Conservation (phyloP, 30 jellyfish, hydroid and myxozoan genomes). For the Sanderia malayensis region DNA sequence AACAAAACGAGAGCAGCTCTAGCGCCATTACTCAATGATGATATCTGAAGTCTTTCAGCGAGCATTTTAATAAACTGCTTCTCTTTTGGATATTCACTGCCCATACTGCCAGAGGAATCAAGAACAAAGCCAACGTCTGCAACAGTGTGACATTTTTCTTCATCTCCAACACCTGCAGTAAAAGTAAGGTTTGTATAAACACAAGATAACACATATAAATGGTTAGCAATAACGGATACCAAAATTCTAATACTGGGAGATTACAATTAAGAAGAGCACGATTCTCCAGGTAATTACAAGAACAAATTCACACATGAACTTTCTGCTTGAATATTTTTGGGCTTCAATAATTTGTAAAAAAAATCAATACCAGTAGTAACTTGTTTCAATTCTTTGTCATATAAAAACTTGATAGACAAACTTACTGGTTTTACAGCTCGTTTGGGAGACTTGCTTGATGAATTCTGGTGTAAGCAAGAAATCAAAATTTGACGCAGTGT, state of each 20-base stretch:
- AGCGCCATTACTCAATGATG: background rate
- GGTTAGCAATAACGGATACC: too few relatives aligned
- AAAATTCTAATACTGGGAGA: too few relatives aligned
- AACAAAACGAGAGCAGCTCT: constrained; percentile 55
- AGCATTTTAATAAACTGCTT: constrained; percentile 10
- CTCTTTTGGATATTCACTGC: background rate
- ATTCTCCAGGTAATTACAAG: too few relatives aligned
- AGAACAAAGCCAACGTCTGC: constrained; percentile 40
- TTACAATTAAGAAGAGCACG: too few relatives aligned
- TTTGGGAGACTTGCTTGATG: constrained; percentile 3
- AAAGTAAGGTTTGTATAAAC: background rate
- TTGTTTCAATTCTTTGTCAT: too few relatives aligned
- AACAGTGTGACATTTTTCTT: background rate
- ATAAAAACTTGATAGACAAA: too few relatives aligned
- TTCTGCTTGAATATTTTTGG: too few relatives aligned
- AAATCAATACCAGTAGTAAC: too few relatives aligned
- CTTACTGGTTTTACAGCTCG: constrained; percentile 17
- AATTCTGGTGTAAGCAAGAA: constrained; percentile 6
- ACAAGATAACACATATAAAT: background rate
- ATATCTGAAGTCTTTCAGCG: background rate
- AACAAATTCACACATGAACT: too few relatives aligned
- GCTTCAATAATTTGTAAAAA: too few relatives aligned
- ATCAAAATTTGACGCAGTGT: constrained; percentile 10
- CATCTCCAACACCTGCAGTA: background rate
- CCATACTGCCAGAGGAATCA: constrained; percentile 29